A percentile compares a stretch with the other conserved stretches of the same genome.
Evolutionary conservation across 2,888 invertebrate species (phyloP).

Genomic region (Timema podura): DNA sequence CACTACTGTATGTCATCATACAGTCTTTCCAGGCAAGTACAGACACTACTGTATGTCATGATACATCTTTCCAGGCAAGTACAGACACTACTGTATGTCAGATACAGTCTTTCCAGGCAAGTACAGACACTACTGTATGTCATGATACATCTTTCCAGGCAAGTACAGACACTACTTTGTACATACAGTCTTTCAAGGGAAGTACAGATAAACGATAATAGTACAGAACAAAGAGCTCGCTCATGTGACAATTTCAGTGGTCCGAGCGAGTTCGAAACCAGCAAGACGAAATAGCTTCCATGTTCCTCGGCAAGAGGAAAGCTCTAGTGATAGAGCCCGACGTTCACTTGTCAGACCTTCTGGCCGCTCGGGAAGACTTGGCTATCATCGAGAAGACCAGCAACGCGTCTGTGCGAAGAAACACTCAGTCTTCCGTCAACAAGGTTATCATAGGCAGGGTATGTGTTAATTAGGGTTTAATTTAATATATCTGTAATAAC

Average conservation of each 20-base stretch:
- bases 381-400: slow-evolving; percentile 91
- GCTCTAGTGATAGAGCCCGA: slow-evolving; percentile 55
- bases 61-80: no score
- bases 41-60: no score
- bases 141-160: not conserved
- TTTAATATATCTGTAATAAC: not conserved
- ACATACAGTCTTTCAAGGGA: no score
- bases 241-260: slow-evolving; percentile 57
- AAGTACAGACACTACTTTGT: no score
- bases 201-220: no score
- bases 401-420: slow-evolving; percentile 76
- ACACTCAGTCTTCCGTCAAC: slow-evolving; percentile 79
- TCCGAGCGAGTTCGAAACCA: slow-evolving; percentile 72
- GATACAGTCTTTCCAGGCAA: slow-evolving; percentile 89
- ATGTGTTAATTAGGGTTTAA: slow-evolving; percentile 35
- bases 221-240: no score
- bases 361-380: slow-evolving; percentile 80
- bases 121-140: slow-evolving; percentile 19
- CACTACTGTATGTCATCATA: no score
- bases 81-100: no score
- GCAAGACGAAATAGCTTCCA: slow-evolving; percentile 63
- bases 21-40: no score
- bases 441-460: slow-evolving; percentile 84
- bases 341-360: slow-evolving; percentile 69
- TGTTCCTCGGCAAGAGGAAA: slow-evolving; percentile 54